These are phyloP conservation scores for Apamea anceps DNA, from an alignment of 2,888 invertebrate species.

Conservation along the genomic window DNA sequence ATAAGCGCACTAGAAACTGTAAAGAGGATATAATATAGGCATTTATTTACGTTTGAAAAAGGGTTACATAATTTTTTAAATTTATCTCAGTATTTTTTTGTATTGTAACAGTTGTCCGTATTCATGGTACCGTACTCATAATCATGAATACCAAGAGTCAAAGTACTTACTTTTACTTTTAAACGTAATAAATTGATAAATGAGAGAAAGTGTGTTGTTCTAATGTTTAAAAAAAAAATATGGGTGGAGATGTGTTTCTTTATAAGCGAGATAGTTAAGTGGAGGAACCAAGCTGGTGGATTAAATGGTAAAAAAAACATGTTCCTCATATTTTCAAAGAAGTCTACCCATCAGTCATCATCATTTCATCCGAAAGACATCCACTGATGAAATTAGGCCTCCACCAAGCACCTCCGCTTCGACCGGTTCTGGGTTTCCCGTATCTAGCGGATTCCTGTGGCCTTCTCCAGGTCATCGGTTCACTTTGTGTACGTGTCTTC, in stretches of 20 bases:
- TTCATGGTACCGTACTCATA: no score
- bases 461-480: no score
- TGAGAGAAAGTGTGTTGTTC: not conserved
- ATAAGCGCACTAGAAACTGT: conserved; percentile 16
- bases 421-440: not conserved
- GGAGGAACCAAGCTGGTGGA: no score
- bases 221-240: not conserved
- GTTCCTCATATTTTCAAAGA: not conserved
- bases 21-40: not conserved
- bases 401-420: no score
- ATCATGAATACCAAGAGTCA: no score
- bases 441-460: no score
- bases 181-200: not conserved
- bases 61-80: not conserved
- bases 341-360: not conserved
- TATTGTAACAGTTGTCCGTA: not conserved
- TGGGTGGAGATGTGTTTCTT: not conserved
- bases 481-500: no score
- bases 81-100: not conserved
- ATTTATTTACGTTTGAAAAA: not conserved
- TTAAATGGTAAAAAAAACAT: not conserved
- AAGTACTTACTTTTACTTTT: not conserved
- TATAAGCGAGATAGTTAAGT: no score
- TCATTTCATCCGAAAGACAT: no score
- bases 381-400: no score